Conservation (phyloP, 2,888 invertebrate species). For the Amphimallon solstitiale region DNA sequence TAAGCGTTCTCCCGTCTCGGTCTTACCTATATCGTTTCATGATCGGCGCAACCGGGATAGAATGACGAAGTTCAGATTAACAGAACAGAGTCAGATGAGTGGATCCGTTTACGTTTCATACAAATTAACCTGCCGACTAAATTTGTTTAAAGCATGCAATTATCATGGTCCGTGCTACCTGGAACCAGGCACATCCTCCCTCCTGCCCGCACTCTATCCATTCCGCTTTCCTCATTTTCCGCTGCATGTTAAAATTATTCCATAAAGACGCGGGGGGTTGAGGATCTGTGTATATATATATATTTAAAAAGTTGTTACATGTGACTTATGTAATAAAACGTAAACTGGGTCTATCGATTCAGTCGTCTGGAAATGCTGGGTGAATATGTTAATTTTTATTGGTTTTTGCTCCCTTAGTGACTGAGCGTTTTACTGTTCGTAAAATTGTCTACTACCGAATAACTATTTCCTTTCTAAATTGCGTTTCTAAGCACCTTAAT, state of each 20-base stretch:
- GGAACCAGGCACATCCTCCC: conserved; percentile 57
- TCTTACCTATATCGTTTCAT: conserved; percentile 21
- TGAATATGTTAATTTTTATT: conserved; percentile 38
- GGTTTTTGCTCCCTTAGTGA: not conserved
- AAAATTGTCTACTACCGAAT: too few species aligned
- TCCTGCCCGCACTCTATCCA: conserved; percentile 7
- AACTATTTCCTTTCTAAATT: too few species aligned
- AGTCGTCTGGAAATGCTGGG: conserved; percentile 11
- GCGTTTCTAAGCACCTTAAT: too few species aligned
- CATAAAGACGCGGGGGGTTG: conserved; percentile 20
- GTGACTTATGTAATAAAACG: conserved; percentile 54
- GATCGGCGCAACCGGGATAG: conserved; percentile 34
- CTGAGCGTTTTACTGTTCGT: too few species aligned
- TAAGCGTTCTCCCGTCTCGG: conserved; percentile 28
- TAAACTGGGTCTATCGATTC: conserved; percentile 31
- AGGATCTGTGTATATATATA: conserved; percentile 42
- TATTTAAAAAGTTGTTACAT: conserved; percentile 56
- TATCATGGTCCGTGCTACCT: conserved; percentile 61
- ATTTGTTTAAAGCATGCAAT: conserved; percentile 64
- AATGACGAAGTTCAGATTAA: conserved; percentile 44
- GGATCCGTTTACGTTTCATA: conserved; percentile 60
- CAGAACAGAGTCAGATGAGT: conserved; percentile 47
- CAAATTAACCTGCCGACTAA: conserved; percentile 63
- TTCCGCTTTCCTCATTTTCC: conserved; percentile 26
- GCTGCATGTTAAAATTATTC: conserved; percentile 36